A percentile compares a stretch with the other conserved stretches of the same genome.
Conservation (phyloP, 2,113 vertebrate species). For the Speoplatyrhinus poulsoni region DNA sequence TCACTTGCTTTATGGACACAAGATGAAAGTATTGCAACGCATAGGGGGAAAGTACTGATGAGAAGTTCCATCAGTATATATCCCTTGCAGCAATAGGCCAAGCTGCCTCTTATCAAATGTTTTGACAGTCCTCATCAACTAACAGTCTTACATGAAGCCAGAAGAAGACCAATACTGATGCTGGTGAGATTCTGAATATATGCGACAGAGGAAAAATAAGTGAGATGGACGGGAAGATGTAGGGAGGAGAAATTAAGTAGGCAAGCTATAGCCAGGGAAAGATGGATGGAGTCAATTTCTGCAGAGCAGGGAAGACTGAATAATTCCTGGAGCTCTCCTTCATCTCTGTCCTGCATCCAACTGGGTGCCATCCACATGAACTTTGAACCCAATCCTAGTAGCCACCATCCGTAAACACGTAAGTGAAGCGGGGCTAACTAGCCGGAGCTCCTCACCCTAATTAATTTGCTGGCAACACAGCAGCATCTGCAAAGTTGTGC, state of each 20-base stretch:
- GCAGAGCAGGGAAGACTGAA: slow-evolving; percentile 31
- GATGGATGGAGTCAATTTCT: slow-evolving; percentile 40
- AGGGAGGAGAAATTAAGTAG: too few species aligned
- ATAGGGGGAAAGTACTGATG: too few species aligned
- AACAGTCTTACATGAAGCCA: background rate
- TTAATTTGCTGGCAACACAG: slow-evolving; percentile 16
- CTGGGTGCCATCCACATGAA: slow-evolving; percentile 57
- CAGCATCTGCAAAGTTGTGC: slow-evolving; percentile 10
- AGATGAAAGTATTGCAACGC: background rate
- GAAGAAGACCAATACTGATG: background rate
- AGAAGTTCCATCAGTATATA: too few species aligned
- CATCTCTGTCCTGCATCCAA: slow-evolving; percentile 13
- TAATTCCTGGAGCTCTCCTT: slow-evolving; percentile 33
- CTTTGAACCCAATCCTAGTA: slow-evolving; percentile 26
- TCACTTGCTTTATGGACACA: background rate
- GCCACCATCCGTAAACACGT: background rate
- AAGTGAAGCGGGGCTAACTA: slow-evolving; percentile 44
- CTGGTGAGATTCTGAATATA: background rate
- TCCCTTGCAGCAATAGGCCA: background rate
- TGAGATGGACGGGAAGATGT: too few species aligned
- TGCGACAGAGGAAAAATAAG: too few species aligned
- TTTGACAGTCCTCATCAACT: background rate
- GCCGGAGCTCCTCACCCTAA: slow-evolving; percentile 21
- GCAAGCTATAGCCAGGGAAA: too few species aligned
- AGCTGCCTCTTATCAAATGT: background rate